These are phyloP conservation scores for Orthosia gothica DNA, from an alignment of 2,888 invertebrate species.

Conservation along the genomic window DNA sequence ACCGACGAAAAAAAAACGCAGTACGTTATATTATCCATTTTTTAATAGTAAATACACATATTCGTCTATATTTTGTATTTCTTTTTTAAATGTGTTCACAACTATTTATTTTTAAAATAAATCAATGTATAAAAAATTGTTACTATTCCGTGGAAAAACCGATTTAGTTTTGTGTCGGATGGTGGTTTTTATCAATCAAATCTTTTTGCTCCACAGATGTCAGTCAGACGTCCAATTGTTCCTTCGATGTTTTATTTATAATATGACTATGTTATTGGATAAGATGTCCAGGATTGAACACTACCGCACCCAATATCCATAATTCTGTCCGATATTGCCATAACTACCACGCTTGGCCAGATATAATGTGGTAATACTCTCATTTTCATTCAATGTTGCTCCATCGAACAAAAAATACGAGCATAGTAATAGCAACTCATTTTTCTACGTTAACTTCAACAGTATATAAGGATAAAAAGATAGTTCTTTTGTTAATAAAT, in stretches of 20 bases:
- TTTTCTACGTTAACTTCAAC: slow-evolving; percentile 23
- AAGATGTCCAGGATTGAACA: slow-evolving; percentile 40
- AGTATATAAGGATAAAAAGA: slow-evolving; percentile 9
- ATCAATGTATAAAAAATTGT: neutral
- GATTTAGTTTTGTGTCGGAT: too few species aligned
- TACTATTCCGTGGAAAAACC: slow-evolving; percentile 4
- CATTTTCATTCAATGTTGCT: slow-evolving; percentile 59
- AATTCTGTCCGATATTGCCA: slow-evolving; percentile 50
- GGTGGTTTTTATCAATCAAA: neutral
- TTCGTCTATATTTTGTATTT: neutral
- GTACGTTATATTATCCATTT: neutral
- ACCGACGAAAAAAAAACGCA: neutral
- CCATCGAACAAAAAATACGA: slow-evolving; percentile 49
- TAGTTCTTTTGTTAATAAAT: slow-evolving; percentile 12
- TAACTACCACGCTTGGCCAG: slow-evolving; percentile 40
- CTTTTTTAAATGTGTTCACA: neutral
- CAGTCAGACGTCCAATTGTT: slow-evolving; percentile 10
- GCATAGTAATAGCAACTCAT: slow-evolving; percentile 40
- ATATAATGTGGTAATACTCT: slow-evolving; percentile 54
- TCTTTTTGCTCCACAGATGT: slow-evolving; percentile 9
- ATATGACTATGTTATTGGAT: slow-evolving; percentile 27
- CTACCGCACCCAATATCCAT: slow-evolving; percentile 48
- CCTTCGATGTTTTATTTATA: slow-evolving; percentile 37
- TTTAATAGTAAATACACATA: neutral
- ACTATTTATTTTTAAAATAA: neutral